phyloP scores from a whole-genome alignment of 1,140 invertebrate species.

The Coenobita brevimanus region DNA sequence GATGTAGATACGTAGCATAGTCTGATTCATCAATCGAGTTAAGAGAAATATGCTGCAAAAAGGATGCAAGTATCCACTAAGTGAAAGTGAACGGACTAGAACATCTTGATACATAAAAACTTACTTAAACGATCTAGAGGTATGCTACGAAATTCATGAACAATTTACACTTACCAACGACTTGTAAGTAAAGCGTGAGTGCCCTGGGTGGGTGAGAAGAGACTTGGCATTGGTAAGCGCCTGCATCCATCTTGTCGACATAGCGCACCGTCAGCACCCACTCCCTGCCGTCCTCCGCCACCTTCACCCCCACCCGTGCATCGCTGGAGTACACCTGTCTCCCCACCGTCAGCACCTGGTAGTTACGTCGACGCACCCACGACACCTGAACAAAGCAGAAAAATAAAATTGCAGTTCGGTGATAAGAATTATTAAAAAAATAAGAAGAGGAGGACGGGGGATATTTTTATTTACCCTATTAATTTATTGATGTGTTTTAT shows the following conservation, averaged over 20 bases:
- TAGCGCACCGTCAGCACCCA: slow-evolving; percentile 85
- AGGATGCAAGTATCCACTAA: no score
- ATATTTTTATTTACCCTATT: no score
- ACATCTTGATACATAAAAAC: neutral
- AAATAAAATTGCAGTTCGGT: neutral
- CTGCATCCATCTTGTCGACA: slow-evolving; percentile 71
- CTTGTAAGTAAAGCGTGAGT: slow-evolving; percentile 72
- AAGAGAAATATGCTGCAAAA: no score
- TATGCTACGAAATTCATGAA: neutral
- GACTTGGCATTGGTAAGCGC: slow-evolving; percentile 75
- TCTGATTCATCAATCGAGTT: no score
- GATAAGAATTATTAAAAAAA: slow-evolving; percentile 9
- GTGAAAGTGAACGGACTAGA: no score
- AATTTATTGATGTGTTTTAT: no score
- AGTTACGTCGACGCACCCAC: slow-evolving; percentile 87
- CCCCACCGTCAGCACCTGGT: slow-evolving; percentile 87
- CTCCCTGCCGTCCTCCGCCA: slow-evolving; percentile 72
- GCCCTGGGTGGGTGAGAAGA: slow-evolving; percentile 73
- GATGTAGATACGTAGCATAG: no score
- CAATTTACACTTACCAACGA: slow-evolving; percentile 71
- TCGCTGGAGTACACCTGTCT: slow-evolving; percentile 89
- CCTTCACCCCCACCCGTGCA: slow-evolving; percentile 82
- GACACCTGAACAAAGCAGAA: slow-evolving; percentile 78
- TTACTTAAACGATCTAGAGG: neutral
- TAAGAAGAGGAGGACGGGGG: neutral